Base-by-base conservation (phyloP, 2,888 invertebrate genomes). In the Caenorhabditis uteleia region DNA sequence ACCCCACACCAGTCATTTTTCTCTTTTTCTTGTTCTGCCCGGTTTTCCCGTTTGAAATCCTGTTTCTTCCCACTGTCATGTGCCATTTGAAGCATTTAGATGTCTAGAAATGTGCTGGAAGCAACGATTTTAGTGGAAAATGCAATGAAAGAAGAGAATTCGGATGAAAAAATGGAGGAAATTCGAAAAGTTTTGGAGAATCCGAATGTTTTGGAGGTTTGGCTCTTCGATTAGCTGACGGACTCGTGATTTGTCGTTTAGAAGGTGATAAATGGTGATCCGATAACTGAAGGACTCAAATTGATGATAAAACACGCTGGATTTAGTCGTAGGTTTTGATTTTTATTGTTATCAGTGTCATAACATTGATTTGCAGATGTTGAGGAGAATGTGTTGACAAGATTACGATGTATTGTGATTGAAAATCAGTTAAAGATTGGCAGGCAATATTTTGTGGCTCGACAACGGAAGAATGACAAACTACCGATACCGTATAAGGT, bases 401-500 rank as follows among this genome's bases (percentile, higher is more conserved):
- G 25, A 23, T 46, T 61, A 14, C 43, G 45, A 46, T 38, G 49
- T 14, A 31, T 57, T 29, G 44, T 43, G 23, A 16, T 42, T 5
- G 10, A 10, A 5, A 44, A 49, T 8, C 18, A 61, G 4, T 18
- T 46, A 6, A 21, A 27, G 7, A 38, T 48, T 14, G 16, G 49
- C 3, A 14, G 54, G 8, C 53, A 57, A 23, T 38, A 57, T 26
- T 27, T 54, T 23, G 31, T 46, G 4, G 43, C 49, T 7, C 45
- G 61, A n/a, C 16, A 36, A 34, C 20, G 67, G 14, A 53, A 34
- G 33, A 42, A 26, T n/a, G 61, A 67, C 27, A 46, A 57, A 12
- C 6, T 56, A n/a, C 36, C 42, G 5, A 42, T 56, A 10, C 56
- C 62, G 14, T 62, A 29, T 38, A 50, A 58, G 29, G 58, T 58